Evolutionary conservation across 2,888 invertebrate species (phyloP).

Genomic region (Trissoscelio sp.): DNA sequence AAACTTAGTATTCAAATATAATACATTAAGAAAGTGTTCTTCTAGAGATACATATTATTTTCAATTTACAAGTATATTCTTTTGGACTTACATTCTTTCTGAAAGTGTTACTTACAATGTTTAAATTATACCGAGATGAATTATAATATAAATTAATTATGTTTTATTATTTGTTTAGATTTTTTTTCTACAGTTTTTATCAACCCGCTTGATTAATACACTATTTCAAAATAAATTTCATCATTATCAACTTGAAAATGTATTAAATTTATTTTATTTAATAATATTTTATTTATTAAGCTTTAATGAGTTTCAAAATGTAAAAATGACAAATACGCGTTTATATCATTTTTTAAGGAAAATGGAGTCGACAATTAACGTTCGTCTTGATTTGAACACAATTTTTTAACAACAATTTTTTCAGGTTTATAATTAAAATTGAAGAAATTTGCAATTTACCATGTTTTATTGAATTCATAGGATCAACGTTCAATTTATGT

Average conservation of each 20-base stretch:
- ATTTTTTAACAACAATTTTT: no score
- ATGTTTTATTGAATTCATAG: constrained; percentile 23
- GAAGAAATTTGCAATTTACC: no score
- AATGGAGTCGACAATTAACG: no score
- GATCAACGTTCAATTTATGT: constrained; percentile 12
- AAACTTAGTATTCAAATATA: neutral
- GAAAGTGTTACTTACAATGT: neutral
- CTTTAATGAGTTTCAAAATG: no score
- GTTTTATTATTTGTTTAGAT: neutral
- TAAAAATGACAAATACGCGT: no score
- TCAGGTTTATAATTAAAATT: no score
- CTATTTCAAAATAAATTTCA: no score
- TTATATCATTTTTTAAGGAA: no score
- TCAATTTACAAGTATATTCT: neutral
- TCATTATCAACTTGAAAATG: no score
- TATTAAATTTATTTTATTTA: neutral
- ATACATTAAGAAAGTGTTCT: neutral
- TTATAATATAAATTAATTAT: no score
- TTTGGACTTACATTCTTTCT: neutral
- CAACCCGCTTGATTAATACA: neutral
- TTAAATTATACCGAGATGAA: neutral
- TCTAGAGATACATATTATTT: neutral
- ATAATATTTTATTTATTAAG: no score
- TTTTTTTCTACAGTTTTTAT: neutral
- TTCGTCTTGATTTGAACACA: no score